Evolutionary conservation across 1,140 invertebrate species (phyloP), one percentile per base, ranked within the genome.

Genomic region (Drosophila asahinai): DNA sequence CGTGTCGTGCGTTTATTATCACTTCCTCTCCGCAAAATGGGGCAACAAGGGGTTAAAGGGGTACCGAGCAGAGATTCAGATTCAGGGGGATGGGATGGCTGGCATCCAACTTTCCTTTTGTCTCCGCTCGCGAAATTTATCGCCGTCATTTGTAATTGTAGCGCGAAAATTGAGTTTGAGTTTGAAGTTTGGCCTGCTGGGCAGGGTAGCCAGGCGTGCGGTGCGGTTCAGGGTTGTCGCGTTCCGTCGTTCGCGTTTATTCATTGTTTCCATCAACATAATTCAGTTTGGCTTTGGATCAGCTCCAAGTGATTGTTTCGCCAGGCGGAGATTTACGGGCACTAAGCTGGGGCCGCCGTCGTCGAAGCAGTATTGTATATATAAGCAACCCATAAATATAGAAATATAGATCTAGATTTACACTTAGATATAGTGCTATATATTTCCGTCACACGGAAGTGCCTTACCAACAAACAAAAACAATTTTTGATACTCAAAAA

Each of bases 381-480:
- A 77, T 61, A 86, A 59, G 57, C 70, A 45, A 15, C 22, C 54
- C 68, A 73, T 73, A 73, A 51, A 60, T 75, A 76, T 45, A 55
- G 55, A 52, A 58, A 62, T 65, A 76, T 75, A 76, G 63, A 80
- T 83, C 30, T 62, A 71, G 55, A 74, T 83, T 63, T 80, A 77
- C 61, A 71, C 40, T 42, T 89, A 89, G 78, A 70, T 81, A 70
- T 84, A 86, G 82, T 61, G 70, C 68, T 73, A 77, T 80, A 92
- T 91, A 92, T 92, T 92, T 92, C 91, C 91, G 91, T 92, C 91
- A 92, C 91, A 92, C 89, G 91, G 91, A 92, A 91, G 91, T 92
- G 91, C 91, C 91, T 92, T 92, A 92, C 17, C 43, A 79, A 78
- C 60, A 61, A 75, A 77, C 51, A 57, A 49, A 42, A 70, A 87